phyloP scores from a whole-genome alignment of 64 coral and sea anemone genomes.

The Platygyra sinensis region DNA sequence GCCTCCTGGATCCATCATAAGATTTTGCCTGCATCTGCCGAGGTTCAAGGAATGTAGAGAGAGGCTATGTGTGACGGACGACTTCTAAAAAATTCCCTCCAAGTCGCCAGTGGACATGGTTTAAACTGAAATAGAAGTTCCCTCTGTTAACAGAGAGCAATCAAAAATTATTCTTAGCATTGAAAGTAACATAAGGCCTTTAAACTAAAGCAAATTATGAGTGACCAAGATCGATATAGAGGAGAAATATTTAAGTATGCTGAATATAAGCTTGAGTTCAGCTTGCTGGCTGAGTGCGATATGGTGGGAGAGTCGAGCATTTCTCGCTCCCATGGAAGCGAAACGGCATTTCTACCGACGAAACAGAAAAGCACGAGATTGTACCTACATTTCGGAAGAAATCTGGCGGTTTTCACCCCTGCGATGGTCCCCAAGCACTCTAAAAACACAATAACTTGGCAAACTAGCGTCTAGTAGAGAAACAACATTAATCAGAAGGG shows the following conservation, averaged over 20 bases:
- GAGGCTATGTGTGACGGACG: background rate
- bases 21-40: constrained; percentile 24
- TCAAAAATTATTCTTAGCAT: background rate
- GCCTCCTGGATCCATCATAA: constrained; percentile 1
- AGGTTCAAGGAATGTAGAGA: constrained; percentile 26
- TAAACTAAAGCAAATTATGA: background rate
- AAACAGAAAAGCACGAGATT: background rate
- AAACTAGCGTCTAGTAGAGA: constrained; percentile 10
- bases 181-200: background rate
- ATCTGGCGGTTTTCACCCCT: background rate
- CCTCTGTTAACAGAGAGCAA: background rate
- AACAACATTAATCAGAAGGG: constrained; percentile 52
- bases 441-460: constrained; percentile 16
- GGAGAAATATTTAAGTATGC: constrained; percentile 27
- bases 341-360: background rate
- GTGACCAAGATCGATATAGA: constrained; percentile 9
- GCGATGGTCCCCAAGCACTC: background rate
- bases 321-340: background rate
- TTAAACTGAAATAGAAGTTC: constrained; percentile 36
- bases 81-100: constrained; percentile 26
- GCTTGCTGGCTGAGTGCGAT: background rate
- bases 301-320: background rate
- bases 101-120: constrained; percentile 2
- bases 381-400: constrained; percentile 26
- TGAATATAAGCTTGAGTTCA: constrained; percentile 35